Evolutionary conservation across 2,113 vertebrate species (phyloP).

Genomic region (Melanerpes formicivorus): DNA sequence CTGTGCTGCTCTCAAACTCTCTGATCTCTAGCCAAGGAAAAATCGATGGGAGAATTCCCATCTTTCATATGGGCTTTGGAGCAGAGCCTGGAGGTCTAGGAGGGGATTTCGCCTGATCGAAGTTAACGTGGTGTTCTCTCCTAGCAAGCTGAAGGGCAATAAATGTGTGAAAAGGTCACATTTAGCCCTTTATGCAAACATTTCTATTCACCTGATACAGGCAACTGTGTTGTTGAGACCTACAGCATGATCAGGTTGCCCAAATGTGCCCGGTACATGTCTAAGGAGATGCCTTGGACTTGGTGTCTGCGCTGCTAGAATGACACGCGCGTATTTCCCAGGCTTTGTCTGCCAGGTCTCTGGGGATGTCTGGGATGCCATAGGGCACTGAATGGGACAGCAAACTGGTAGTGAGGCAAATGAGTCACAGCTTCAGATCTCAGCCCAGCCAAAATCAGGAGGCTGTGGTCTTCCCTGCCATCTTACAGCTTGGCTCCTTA

Average conservation of each 20-base stretch:
- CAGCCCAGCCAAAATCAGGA: background rate
- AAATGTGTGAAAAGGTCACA: background rate
- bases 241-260: background rate
- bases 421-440: background rate
- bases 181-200: background rate
- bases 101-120: background rate
- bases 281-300: background rate
- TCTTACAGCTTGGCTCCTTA: background rate
- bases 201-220: background rate
- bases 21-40: constrained; percentile 47
- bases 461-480: background rate
- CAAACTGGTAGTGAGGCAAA: background rate
- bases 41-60: constrained; percentile 42
- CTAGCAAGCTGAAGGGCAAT: background rate
- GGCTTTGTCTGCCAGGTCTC: background rate
- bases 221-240: background rate
- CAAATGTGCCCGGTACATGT: background rate
- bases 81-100: constrained; percentile 1
- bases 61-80: constrained; percentile 35
- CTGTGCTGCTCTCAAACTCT: constrained; percentile 2
- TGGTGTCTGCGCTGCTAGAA: background rate
- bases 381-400: background rate
- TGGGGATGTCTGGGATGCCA: background rate
- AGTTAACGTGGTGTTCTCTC: background rate
- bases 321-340: background rate